Evolutionary conservation across 2,888 invertebrate species (phyloP).

Genomic region (Rotaria socialis): DNA sequence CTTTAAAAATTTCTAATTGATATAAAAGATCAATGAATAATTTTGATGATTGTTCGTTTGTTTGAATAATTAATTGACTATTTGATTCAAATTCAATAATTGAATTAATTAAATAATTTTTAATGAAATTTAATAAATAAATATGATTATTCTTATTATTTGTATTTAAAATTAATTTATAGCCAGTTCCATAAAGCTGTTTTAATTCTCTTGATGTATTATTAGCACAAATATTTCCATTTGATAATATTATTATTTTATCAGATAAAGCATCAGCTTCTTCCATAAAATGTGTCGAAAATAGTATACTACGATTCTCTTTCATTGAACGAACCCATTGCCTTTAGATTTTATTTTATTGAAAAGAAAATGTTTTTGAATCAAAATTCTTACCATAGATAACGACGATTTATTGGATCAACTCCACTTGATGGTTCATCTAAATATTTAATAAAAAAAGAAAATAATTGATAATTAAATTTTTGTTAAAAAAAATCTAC

Average conservation of each 20-base stretch:
- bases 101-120: not conserved
- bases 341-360: not conserved
- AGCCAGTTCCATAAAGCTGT: not conserved
- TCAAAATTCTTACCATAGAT: not conserved
- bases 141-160: not conserved
- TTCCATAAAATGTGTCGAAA: slow-evolving; percentile 32
- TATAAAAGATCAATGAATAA: not conserved
- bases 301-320: slow-evolving; percentile 16
- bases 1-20: not conserved
- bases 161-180: not conserved
- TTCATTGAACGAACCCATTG: not conserved
- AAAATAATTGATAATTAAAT: too few relatives aligned
- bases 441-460: not conserved
- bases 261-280: slow-evolving; percentile 30
- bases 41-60: not conserved
- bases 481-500: not conserved
- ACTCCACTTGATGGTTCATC: slow-evolving; percentile 32
- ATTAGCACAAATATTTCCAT: not conserved
- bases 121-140: not conserved
- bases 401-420: slow-evolving; percentile 21
- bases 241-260: not conserved
- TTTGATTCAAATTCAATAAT: not conserved
- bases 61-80: slow-evolving; percentile 1
- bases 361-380: too few relatives aligned
- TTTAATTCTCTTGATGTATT: not conserved